Evolutionary conservation across 1,140 invertebrate genomes (phyloP).

Genomic region (Araneus ventricosus): DNA sequence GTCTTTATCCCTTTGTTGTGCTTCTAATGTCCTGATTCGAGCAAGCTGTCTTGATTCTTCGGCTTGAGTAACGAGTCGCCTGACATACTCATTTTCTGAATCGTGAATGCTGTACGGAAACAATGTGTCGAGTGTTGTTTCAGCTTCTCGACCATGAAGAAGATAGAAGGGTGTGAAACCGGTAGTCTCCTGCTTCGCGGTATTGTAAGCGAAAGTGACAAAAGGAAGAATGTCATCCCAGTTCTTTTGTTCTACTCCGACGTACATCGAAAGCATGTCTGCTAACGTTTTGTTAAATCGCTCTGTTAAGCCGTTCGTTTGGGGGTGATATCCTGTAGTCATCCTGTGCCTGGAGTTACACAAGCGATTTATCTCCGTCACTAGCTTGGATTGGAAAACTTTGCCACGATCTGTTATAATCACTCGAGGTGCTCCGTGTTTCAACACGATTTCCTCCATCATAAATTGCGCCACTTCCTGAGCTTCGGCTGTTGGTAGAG

Average conservation of each 20-base stretch:
- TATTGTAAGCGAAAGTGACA: background rate
- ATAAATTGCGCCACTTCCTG: conserved; percentile 76
- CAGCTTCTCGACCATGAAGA: background rate
- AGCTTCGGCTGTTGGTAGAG: background rate
- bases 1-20: too few species aligned
- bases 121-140: background rate
- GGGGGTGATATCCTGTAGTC: too few species aligned
- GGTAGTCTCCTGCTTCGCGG: background rate
- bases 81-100: too few species aligned
- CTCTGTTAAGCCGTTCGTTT: background rate
- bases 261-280: background rate
- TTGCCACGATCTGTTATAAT: conserved; percentile 76
- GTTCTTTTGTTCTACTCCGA: background rate
- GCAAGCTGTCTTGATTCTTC: too few species aligned
- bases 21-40: too few species aligned
- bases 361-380: too few species aligned
- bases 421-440: conserved; percentile 68
- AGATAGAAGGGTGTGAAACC: background rate
- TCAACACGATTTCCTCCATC: conserved; percentile 71
- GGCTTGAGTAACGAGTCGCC: too few species aligned
- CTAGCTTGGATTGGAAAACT: background rate
- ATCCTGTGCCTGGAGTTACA: too few species aligned
- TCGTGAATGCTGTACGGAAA: too few species aligned
- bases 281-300: background rate
- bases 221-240: background rate